phyloP scores from a whole-genome alignment of 2,888 invertebrate species.

The Rugalucina vietnamica region DNA sequence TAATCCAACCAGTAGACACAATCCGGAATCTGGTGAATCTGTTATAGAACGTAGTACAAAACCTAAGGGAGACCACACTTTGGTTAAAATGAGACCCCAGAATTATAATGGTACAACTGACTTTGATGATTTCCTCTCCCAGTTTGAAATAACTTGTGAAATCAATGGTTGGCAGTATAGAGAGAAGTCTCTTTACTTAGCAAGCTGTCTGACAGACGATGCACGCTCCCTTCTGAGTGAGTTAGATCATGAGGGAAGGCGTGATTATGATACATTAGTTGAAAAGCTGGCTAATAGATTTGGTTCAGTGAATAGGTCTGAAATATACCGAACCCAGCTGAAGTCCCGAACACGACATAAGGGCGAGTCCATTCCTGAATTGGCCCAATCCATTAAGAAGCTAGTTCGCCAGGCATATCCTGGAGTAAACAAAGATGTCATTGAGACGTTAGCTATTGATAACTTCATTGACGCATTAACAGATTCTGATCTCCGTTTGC shows the following conservation, averaged over 20 bases:
- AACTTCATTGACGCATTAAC: slow-evolving; percentile 29
- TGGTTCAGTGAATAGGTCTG: slow-evolving; percentile 46
- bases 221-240: slow-evolving; percentile 44
- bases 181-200: slow-evolving; percentile 50
- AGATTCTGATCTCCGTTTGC: background rate
- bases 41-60: background rate
- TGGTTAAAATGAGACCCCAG: background rate
- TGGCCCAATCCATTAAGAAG: slow-evolving; percentile 50
- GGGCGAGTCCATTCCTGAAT: slow-evolving; percentile 47
- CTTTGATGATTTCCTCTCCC: no score
- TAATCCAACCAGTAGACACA: background rate
- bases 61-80: background rate
- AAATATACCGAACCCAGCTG: slow-evolving; percentile 46
- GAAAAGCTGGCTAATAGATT: slow-evolving; percentile 39
- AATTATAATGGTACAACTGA: background rate
- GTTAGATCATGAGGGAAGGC: slow-evolving; percentile 16
- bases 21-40: background rate
- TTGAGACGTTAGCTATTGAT: slow-evolving; percentile 35
- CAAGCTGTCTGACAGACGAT: slow-evolving; percentile 42
- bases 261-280: slow-evolving; percentile 40
- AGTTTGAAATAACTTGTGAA: no score
- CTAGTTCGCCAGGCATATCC: slow-evolving; percentile 42
- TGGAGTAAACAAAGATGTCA: slow-evolving; percentile 15
- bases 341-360: slow-evolving; percentile 26
- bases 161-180: no score